phyloP scores from a whole-genome alignment of 2,113 vertebrate genomes.

The Dissostichus mawsoni region DNA sequence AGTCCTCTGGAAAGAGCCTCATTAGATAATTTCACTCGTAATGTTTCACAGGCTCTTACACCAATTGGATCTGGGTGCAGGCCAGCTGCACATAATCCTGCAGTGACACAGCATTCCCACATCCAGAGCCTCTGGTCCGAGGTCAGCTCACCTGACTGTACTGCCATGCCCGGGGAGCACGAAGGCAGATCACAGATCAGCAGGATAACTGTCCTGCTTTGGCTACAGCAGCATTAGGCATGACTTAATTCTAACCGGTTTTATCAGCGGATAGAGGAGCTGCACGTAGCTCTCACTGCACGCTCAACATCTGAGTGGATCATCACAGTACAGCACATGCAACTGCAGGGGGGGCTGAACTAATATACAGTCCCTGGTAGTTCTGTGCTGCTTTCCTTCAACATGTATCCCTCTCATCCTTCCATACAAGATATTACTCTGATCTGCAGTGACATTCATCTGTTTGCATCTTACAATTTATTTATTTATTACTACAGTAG shows the following conservation, averaged over 20 bases:
- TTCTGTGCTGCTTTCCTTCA: background rate
- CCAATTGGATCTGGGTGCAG: conserved; percentile 47
- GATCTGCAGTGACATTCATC: background rate
- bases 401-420: background rate
- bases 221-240: conserved; percentile 25
- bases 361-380: background rate
- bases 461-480: too few relatives aligned
- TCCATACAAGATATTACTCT: background rate
- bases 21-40: conserved; percentile 38
- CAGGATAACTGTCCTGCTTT: conserved; percentile 12
- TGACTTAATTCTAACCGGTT: conserved; percentile 27
- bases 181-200: conserved; percentile 39
- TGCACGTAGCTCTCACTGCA: conserved; percentile 28
- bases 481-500: too few relatives aligned
- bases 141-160: conserved; percentile 5
- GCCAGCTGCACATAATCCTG: conserved; percentile 53
- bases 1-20: conserved; percentile 14
- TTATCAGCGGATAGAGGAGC: conserved; percentile 14
- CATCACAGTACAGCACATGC: background rate
- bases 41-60: conserved; percentile 47
- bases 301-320: conserved; percentile 14
- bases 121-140: conserved; percentile 16
- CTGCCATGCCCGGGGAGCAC: background rate
- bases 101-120: conserved; percentile 40
- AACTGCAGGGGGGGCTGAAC: background rate